Conservation (phyloP, 2,797 vertebrate species). For the Chelidonichthys spinosus region DNA sequence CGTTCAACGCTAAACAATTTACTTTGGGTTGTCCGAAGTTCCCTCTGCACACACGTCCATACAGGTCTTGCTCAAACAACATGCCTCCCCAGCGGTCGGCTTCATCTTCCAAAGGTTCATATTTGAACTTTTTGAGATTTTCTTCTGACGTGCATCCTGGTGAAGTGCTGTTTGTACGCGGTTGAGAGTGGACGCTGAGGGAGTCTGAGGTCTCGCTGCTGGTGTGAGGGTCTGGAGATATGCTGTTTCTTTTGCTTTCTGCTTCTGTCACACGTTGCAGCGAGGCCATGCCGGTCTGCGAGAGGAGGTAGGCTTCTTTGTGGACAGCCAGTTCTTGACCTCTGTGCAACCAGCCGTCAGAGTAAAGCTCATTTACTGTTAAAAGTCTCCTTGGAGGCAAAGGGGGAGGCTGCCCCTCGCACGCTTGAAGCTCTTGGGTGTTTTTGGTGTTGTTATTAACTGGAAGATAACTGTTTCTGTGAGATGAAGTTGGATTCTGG, state of each 20-base stretch:
- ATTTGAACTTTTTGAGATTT: constrained; percentile 73
- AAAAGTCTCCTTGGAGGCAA: constrained; percentile 77
- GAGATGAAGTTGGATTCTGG: constrained; percentile 41
- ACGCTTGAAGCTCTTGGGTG: constrained; percentile 47
- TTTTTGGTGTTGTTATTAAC: constrained; percentile 18
- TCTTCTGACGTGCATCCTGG: constrained; percentile 56
- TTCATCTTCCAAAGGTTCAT: constrained; percentile 73
- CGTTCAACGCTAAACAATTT: constrained; percentile 41
- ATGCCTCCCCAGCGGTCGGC: constrained; percentile 68
- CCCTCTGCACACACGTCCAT: constrained; percentile 64
- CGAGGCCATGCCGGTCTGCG: constrained; percentile 83
- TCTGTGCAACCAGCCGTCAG: constrained; percentile 83
- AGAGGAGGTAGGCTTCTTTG: constrained; percentile 85
- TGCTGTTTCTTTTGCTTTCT: constrained; percentile 64
- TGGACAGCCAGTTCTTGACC: constrained; percentile 85
- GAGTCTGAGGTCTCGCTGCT: constrained; percentile 60
- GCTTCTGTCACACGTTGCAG: constrained; percentile 71
- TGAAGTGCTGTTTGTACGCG: constrained; percentile 22
- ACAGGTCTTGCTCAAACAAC: constrained; percentile 77
- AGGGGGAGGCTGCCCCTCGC: constrained; percentile 74
- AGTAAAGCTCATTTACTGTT: constrained; percentile 74
- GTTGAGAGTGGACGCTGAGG: constrained; percentile 44
- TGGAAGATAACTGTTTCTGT: constrained; percentile 31
- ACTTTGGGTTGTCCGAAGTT: constrained; percentile 59
- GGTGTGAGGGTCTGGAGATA: constrained; percentile 63